These are phyloP conservation scores for Nymphicus hollandicus DNA, from an alignment of 2,113 vertebrate species.

Conservation along the genomic window DNA sequence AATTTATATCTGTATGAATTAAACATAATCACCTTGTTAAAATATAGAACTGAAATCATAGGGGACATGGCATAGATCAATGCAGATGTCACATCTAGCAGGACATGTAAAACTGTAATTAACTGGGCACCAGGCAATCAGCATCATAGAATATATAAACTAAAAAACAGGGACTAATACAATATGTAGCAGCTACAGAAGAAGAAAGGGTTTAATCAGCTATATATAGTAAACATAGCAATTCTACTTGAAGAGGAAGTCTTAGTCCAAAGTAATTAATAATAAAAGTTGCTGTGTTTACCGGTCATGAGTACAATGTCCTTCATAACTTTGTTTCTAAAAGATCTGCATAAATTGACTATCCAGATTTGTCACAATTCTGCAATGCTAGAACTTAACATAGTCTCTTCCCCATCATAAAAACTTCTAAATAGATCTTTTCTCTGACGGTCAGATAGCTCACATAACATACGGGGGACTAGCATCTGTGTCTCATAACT, in stretches of 20 bases:
- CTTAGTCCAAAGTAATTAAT: background rate
- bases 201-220: background rate
- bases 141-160: background rate
- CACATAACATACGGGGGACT: background rate
- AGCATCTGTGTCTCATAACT: background rate
- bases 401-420: background rate
- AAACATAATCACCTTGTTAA: conserved; percentile 42
- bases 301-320: background rate
- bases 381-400: background rate
- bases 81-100: conserved; percentile 1
- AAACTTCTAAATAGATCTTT: background rate
- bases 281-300: background rate
- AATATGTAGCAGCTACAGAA: conserved; percentile 16
- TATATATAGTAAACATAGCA: background rate
- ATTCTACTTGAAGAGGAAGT: background rate
- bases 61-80: conserved; percentile 32
- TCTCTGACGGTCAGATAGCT: background rate
- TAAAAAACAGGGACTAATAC: background rate
- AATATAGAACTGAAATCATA: conserved; percentile 41
- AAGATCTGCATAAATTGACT: background rate
- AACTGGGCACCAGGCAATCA: conserved; percentile 48
- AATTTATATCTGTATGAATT: conserved; percentile 55
- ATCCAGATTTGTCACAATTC: background rate
- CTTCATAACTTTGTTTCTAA: background rate
- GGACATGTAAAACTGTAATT: conserved; percentile 51